Evolutionary conservation across 2,888 invertebrate genomes (phyloP).

Genomic region (Noctua janthe): DNA sequence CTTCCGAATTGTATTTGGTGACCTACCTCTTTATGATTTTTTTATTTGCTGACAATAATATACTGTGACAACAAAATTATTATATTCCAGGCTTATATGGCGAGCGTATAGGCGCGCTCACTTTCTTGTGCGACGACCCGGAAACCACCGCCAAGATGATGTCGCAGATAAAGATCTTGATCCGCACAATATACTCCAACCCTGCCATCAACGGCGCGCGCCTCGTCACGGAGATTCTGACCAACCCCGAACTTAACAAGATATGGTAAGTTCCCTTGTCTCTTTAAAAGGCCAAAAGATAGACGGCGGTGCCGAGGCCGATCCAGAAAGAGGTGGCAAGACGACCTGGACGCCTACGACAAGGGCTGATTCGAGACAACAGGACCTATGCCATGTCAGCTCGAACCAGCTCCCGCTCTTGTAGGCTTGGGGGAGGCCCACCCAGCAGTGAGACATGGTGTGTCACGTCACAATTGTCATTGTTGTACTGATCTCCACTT

Average conservation of each 20-base stretch:
- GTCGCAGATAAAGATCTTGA: conserved; percentile 98
- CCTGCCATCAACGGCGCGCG: conserved; percentile 98
- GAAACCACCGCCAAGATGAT: conserved; percentile 96
- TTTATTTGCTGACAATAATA: not conserved
- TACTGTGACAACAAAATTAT: not conserved
- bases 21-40: not conserved
- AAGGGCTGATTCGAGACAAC: not conserved
- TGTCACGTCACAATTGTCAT: not conserved
- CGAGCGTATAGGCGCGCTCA: conserved; percentile 98
- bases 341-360: not conserved
- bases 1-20: not conserved
- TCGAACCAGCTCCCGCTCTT: not conserved
- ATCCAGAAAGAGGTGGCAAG: not conserved
- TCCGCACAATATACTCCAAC: conserved; percentile 99
- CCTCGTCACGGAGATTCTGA: conserved; percentile 96
- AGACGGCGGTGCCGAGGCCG: not conserved
- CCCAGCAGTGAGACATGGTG: not conserved
- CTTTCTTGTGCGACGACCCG: conserved; percentile 93
- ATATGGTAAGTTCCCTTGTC: conserved; percentile 91
- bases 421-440: not conserved
- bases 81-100: conserved; percentile 92
- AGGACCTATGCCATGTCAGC: not conserved
- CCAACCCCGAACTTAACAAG: conserved; percentile 91
- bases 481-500: not conserved
- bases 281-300: not conserved